Percentiles rank a stretch among this genome's conserved stretches.
Conservation (phyloP, 92 coral and sea anemone species). For the Micromussa lordhowensis region DNA sequence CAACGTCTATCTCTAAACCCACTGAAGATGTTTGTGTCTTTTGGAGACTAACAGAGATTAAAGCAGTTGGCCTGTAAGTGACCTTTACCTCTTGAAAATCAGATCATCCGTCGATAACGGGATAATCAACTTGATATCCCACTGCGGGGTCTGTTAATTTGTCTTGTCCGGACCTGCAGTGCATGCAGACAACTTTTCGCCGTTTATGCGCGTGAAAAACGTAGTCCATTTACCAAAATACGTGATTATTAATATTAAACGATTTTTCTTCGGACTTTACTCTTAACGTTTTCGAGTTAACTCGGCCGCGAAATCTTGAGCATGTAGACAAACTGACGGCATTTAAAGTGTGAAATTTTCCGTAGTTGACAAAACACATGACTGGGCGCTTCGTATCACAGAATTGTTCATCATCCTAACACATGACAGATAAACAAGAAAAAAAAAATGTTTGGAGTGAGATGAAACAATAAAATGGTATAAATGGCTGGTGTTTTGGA, state of each 20-base stretch:
- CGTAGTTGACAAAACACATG: background rate
- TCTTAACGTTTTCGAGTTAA: background rate
- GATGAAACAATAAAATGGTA: background rate
- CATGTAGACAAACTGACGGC: background rate
- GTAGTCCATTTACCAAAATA: background rate
- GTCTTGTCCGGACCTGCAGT: constrained; percentile 41
- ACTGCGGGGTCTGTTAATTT: constrained; percentile 46
- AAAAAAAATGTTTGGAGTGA: background rate
- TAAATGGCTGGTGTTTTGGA: background rate
- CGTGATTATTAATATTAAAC: background rate
- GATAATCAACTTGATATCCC: constrained; percentile 54
- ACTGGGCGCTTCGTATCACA: no score
- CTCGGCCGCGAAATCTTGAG: background rate
- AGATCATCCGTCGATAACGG: constrained; percentile 49
- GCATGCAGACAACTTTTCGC: constrained; percentile 14
- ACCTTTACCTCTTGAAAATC: constrained; percentile 54
- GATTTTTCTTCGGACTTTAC: background rate
- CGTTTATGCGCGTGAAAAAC: background rate
- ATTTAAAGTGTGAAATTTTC: background rate
- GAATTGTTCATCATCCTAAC: background rate
- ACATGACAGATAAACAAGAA: background rate
- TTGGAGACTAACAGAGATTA: constrained; percentile 25
- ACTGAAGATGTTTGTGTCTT: constrained; percentile 31
- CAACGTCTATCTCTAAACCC: background rate
- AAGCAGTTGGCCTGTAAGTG: constrained; percentile 31